Percentiles rank a stretch among this genome's conserved stretches.
These are phyloP conservation scores for Dicentrarchus labrax DNA, from an alignment of 2,113 vertebrate species.

Conservation along the genomic window DNA sequence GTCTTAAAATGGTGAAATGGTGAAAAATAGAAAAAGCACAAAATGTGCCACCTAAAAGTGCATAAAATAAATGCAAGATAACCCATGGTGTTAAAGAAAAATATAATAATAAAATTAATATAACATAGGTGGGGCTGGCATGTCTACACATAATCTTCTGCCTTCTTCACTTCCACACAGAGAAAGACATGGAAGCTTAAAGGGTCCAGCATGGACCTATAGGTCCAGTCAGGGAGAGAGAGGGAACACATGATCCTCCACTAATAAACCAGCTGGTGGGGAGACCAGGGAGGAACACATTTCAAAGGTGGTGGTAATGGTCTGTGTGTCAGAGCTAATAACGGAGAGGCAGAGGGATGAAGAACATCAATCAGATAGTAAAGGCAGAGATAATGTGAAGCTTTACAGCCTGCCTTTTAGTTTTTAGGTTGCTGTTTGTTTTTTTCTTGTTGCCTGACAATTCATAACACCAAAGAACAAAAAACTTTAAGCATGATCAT, in stretches of 20 bases:
- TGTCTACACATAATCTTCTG: background rate
- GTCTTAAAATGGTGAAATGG: too few relatives aligned
- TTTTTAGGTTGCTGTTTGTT: background rate
- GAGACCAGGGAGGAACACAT: slow-evolving; percentile 1
- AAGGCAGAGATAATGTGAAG: background rate
- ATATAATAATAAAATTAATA: too few relatives aligned
- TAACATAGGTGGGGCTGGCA: background rate
- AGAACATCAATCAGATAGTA: slow-evolving; percentile 9
- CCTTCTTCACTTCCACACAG: background rate
- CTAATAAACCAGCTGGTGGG: slow-evolving; percentile 7
- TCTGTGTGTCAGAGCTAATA: background rate
- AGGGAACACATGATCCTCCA: background rate
- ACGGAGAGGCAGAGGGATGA: slow-evolving; percentile 19
- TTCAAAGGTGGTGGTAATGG: slow-evolving; percentile 20
- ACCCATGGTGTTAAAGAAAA: too few relatives aligned
- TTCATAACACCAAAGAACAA: background rate
- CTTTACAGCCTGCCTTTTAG: background rate
- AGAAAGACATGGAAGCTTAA: background rate
- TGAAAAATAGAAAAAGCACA: too few relatives aligned
- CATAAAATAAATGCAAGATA: too few relatives aligned
- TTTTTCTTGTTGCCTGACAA: background rate
- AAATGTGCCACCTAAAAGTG: too few relatives aligned
- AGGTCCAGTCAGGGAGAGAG: background rate
- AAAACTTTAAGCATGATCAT: background rate
- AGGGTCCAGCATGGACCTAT: background rate